phyloP scores from a whole-genome alignment of 2,113 vertebrate species.

The Butorides virescens region DNA sequence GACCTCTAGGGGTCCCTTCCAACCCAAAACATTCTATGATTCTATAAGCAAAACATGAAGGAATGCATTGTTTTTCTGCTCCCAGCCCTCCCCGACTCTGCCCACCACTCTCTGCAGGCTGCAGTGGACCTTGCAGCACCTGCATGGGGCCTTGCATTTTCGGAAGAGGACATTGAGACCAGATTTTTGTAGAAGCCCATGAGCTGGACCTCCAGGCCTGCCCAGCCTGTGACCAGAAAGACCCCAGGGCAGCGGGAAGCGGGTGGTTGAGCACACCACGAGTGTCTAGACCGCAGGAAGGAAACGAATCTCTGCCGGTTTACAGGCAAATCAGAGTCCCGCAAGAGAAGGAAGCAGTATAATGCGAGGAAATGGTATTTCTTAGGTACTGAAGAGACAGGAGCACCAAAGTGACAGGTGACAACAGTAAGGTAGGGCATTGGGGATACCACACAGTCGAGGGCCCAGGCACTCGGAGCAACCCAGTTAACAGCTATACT shows the following conservation, averaged over 20 bases:
- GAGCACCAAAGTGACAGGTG: not conserved
- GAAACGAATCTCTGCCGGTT: not conserved
- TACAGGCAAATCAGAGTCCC: not conserved
- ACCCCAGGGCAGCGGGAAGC: not conserved
- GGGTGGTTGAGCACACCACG: fast-evolving
- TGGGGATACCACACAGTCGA: not conserved
- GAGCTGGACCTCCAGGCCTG: not conserved
- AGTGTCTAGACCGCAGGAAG: not conserved
- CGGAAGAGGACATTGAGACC: not conserved
- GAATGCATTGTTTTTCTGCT: not conserved
- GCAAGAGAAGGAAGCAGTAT: not conserved
- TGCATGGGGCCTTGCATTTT: not conserved
- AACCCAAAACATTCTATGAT: too few relatives aligned
- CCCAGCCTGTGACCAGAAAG: fast-evolving
- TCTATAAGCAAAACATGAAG: not conserved
- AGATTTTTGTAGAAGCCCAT: not conserved
- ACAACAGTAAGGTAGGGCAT: not conserved
- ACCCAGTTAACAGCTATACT: fast-evolving
- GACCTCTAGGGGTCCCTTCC: too few relatives aligned
- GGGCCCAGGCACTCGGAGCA: not conserved
- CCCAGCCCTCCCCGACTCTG: fast-evolving
- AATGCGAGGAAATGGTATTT: not conserved
- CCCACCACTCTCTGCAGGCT: fast-evolving
- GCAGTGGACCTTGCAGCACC: not conserved
- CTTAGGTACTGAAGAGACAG: fast-evolving